Conservation (phyloP, 2,888 invertebrate species). For the Emmelina monodactyla region DNA sequence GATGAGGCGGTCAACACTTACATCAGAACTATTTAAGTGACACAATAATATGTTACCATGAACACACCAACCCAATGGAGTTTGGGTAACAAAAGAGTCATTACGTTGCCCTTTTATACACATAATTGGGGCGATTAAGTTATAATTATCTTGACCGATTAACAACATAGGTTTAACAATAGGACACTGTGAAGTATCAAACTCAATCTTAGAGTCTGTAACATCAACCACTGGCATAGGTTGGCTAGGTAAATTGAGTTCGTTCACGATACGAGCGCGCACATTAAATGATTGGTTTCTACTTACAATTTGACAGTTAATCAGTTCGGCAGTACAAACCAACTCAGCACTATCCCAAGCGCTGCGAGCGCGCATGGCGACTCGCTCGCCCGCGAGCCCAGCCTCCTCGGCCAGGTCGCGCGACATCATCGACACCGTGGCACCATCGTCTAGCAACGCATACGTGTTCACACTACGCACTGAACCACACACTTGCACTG, state of each 20-base stretch:
- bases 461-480: conserved; percentile 12
- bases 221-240: no score
- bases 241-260: background rate
- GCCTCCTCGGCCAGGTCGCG: background rate
- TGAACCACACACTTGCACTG: conserved; percentile 14
- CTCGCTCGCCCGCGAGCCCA: background rate
- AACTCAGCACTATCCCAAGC: background rate
- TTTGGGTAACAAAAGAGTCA: conserved; percentile 15
- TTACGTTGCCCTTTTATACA: conserved; percentile 10
- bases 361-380: background rate
- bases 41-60: conserved; percentile 14
- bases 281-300: background rate
- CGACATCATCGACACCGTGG: conserved; percentile 2
- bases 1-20: no score
- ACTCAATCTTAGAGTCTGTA: background rate
- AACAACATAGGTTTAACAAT: conserved; percentile 16
- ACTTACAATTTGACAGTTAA: background rate
- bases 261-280: background rate
- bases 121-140: conserved; percentile 17
- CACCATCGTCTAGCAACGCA: conserved; percentile 20
- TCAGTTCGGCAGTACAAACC: background rate
- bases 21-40: no score
- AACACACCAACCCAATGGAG: conserved; percentile 16
- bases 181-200: background rate
- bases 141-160: conserved; percentile 21